Percentiles rank a stretch among this genome's conserved stretches.
Conservation (phyloP, 2,797 vertebrate genomes). For the Pterois miles region DNA sequence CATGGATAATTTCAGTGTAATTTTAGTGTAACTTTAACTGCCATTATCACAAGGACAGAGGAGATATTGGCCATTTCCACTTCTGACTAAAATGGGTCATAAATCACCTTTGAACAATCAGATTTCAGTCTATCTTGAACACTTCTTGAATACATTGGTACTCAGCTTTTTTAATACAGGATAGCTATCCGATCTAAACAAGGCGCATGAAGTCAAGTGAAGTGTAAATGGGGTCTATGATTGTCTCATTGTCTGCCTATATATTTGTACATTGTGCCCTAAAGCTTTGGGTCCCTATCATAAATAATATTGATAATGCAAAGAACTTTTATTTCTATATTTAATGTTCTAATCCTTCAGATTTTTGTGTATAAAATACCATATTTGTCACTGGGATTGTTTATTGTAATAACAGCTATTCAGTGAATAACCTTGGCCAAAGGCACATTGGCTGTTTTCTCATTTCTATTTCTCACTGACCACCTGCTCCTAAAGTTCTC, state of each 20-base stretch:
- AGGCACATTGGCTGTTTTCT: constrained; percentile 3
- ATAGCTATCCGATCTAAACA: too few species aligned
- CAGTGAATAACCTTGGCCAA: not conserved
- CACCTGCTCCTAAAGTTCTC: constrained; percentile 12
- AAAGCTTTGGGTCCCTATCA: not conserved
- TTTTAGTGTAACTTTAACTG: not conserved
- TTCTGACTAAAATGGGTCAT: too few species aligned
- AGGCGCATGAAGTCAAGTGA: too few species aligned
- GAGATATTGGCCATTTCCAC: not conserved
- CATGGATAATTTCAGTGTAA: not conserved
- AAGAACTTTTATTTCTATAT: not conserved
- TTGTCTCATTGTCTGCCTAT: not conserved
- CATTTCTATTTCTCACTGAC: constrained; percentile 5
- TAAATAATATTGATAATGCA: not conserved
- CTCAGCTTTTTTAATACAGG: too few species aligned
- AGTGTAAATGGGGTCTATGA: not conserved
- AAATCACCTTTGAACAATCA: too few species aligned
- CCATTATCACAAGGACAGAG: not conserved
- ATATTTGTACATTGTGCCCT: not conserved
- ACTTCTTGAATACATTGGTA: too few species aligned
- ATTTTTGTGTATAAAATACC: not conserved
- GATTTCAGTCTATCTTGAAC: too few species aligned
- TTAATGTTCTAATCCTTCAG: not conserved
- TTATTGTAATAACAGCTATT: not conserved
- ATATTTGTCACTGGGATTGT: not conserved